Conservation (phyloP, 2,888 invertebrate genomes). For the Dichetophora obliterata region DNA sequence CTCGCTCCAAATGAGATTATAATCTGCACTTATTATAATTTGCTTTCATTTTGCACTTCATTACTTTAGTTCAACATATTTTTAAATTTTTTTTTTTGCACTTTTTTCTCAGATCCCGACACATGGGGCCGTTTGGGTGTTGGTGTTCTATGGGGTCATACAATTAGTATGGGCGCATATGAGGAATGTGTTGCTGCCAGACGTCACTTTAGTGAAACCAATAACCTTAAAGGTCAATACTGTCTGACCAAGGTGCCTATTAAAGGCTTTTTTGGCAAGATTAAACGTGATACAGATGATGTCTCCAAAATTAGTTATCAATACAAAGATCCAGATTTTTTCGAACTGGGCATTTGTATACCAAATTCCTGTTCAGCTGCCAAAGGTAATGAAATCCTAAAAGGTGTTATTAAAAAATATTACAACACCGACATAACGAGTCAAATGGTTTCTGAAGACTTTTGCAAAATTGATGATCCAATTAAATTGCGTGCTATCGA, state of each 20-base stretch:
- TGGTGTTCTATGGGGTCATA: conserved; percentile 68
- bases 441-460: conserved; percentile 54
- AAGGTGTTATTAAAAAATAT: conserved; percentile 50
- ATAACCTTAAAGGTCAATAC: conserved; percentile 67
- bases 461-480: conserved; percentile 60
- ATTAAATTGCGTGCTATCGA: conserved; percentile 61
- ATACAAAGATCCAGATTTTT: conserved; percentile 56
- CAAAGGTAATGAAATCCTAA: conserved; percentile 56
- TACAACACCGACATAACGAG: conserved; percentile 46
- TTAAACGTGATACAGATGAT: conserved; percentile 53
- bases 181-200: conserved; percentile 69
- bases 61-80: not conserved
- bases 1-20: too few species aligned
- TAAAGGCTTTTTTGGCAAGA: conserved; percentile 52
- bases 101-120: conserved; percentile 67
- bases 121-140: conserved; percentile 70
- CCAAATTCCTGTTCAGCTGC: conserved; percentile 63
- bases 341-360: conserved; percentile 66
- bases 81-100: not conserved
- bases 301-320: conserved; percentile 59
- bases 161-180: conserved; percentile 69
- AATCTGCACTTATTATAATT: too few species aligned
- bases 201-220: conserved; percentile 50
- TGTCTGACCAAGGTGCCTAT: conserved; percentile 65
- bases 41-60: too few species aligned